phyloP scores from a whole-genome alignment of 2,113 vertebrate genomes.

The Burhinus bistriatus region DNA sequence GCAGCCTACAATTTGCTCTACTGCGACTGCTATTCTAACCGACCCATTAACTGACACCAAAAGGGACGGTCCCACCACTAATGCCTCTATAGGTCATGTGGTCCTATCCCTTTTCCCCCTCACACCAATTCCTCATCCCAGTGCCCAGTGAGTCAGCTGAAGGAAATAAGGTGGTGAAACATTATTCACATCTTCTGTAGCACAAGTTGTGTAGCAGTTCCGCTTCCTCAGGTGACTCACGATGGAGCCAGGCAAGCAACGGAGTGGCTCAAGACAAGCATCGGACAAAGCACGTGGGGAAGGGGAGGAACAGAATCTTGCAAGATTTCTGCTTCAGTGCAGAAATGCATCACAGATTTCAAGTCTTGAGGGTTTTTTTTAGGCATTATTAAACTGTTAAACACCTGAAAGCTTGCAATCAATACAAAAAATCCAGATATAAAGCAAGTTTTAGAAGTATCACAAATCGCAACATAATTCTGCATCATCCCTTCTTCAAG shows the following conservation, averaged over 20 bases:
- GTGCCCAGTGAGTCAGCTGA: neutral
- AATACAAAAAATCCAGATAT: neutral
- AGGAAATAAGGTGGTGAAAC: neutral
- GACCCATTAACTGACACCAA: neutral
- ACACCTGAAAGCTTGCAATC: neutral
- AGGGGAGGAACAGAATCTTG: neutral
- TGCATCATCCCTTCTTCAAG: neutral
- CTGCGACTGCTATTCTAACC: neutral
- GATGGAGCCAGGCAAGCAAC: neutral
- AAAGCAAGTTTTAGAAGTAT: neutral
- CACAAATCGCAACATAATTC: neutral
- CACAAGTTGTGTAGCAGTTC: neutral
- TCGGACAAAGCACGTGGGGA: neutral
- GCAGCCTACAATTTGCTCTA: neutral
- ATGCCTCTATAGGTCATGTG: fast-evolving
- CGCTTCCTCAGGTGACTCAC: neutral
- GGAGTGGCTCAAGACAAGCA: neutral
- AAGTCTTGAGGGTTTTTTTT: fast-evolving
- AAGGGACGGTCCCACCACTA: neutral
- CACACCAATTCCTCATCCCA: neutral
- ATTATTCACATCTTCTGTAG: neutral
- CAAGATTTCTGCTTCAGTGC: neutral
- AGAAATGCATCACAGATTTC: neutral
- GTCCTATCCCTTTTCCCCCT: neutral
- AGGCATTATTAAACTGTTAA: neutral